Evolutionary conservation across 2,797 vertebrate genomes (phyloP).

Genomic region (Acanthopagrus latus): DNA sequence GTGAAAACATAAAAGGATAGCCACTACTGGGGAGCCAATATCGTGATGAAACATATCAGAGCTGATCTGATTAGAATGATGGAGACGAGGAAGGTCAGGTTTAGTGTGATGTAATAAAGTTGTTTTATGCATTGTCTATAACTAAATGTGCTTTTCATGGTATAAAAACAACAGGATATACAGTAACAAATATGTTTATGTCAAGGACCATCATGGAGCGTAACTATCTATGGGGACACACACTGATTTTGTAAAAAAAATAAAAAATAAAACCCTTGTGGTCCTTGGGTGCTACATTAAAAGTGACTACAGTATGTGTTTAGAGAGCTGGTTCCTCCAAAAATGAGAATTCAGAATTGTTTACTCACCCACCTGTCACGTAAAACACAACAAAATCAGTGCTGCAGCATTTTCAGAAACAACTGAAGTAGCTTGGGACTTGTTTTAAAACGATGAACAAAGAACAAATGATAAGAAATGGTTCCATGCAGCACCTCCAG

Average conservation of each 20-base stretch:
- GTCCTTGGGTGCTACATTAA: neutral
- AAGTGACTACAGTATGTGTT: neutral
- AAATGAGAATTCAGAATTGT: too few species aligned
- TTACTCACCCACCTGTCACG: too few species aligned
- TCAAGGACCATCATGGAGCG: neutral
- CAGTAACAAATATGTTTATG: neutral
- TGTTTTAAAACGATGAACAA: too few species aligned
- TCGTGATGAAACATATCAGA: conserved; percentile 10
- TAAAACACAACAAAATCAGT: too few species aligned
- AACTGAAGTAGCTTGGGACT: too few species aligned
- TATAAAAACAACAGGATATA: neutral
- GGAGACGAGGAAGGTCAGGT: neutral
- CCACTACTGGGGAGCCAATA: conserved; percentile 15
- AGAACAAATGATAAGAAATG: too few species aligned
- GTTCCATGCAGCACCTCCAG: too few species aligned
- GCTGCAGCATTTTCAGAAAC: too few species aligned
- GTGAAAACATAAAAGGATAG: neutral
- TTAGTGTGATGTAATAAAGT: neutral
- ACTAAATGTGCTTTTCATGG: neutral
- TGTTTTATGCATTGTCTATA: neutral
- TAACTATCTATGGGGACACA: neutral
- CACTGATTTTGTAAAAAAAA: too few species aligned
- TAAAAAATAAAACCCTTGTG: neutral
- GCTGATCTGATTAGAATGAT: neutral
- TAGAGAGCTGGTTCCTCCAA: too few species aligned